These are phyloP conservation scores for Conus canariensis DNA, from an alignment of 2,888 invertebrate species.

Conservation along the genomic window DNA sequence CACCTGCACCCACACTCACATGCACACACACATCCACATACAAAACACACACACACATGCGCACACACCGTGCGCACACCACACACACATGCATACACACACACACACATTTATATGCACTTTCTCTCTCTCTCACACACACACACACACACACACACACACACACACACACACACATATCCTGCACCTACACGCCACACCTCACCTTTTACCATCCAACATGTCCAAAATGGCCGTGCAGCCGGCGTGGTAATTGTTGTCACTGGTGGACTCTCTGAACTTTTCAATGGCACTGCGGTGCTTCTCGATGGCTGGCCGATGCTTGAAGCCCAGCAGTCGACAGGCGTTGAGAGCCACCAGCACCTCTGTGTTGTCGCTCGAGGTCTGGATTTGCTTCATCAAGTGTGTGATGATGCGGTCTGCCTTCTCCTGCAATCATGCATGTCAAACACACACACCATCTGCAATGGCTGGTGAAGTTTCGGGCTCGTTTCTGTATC, in stretches of 20 bases:
- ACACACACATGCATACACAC: too few species aligned
- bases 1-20: too few species aligned
- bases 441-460: neutral
- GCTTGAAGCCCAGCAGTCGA: conserved; percentile 54
- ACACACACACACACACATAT: too few species aligned
- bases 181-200: neutral
- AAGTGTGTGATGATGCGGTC: conserved; percentile 49
- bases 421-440: conserved; percentile 45
- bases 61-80: too few species aligned
- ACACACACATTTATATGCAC: too few species aligned
- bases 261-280: conserved; percentile 47
- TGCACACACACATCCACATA: too few species aligned
- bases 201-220: conserved; percentile 69
- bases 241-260: conserved; percentile 56
- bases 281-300: conserved; percentile 55
- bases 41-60: too few species aligned
- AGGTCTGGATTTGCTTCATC: conserved; percentile 44
- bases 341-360: conserved; percentile 50
- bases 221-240: conserved; percentile 60
- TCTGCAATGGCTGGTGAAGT: neutral
- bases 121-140: too few species aligned
- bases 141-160: too few species aligned
- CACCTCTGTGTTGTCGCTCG: conserved; percentile 43
- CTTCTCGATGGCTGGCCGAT: conserved; percentile 56
- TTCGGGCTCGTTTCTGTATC: neutral